Evolutionary conservation across 2,113 vertebrate genomes (phyloP), one percentile per base, ranked within the genome.

Genomic region (Leptobrachium leishanense): DNA sequence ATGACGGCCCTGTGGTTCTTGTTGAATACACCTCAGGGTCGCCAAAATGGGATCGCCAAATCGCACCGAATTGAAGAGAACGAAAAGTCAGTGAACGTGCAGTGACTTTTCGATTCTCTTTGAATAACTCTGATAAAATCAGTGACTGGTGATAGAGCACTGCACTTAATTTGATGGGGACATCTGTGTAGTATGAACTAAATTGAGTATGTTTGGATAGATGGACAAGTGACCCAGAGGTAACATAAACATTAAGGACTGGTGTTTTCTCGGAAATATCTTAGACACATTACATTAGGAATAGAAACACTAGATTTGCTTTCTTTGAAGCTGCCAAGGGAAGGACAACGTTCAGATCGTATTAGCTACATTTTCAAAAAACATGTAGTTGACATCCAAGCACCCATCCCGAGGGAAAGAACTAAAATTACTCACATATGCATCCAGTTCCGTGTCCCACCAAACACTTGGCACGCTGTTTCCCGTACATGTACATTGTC

Each of bases 401-500:
- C 82, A 67, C 8, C n/a, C 74, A 74, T 84, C 84, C 82, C 73
- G 75, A 75, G 82, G 86, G 86, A 85, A 39, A 20, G 55, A 53
- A 70, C 9, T 31, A 68, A 89, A 91, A 85, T 87, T 83, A 79
- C 87, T 91, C 87, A 85, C 90, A 91, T 86, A 90, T 91, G 89
- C 88, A 9, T 63, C 83, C 81, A 87, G 88, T 88, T 91, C 86
- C 86, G 86, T 84, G 83, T 85, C 84, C 88, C 76, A 83, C 86
- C 84, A 87, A 86, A 88, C 82, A 85, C 87, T 85, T 90, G 90
- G 90, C 89, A 89, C 90, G 50, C 63, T 44, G 50, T 40, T 85
- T 77, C 89, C 84, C 72, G 83, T 88, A 90, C 90, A 88, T 90
- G 86, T 88, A 85, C 87, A 87, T 89, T 90, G 88, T 91, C 88